Evolutionary conservation across 1,140 invertebrate genomes (phyloP), one percentile per base, ranked within the genome.

Genomic region (Trachymyrmex cornetzi): DNA sequence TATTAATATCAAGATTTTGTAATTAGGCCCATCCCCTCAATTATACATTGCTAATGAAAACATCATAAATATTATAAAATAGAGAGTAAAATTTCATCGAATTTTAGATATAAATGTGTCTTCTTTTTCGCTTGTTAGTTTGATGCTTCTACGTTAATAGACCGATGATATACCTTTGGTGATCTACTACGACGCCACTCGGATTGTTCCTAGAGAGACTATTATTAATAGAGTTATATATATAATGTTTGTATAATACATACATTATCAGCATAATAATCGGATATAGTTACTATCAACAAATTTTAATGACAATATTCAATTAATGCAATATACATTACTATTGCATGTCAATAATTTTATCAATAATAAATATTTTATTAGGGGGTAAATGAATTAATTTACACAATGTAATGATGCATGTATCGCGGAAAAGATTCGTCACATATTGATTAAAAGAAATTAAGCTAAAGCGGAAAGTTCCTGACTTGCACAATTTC

Each of bases 121-220:
- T 48, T 61, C 38, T 27, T 74, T 59, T 22, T 50, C 7, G n/a
- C 14, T 34, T 61, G 11, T 64, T 88, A 89, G 53, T 89, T 91
- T 48, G 72, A 69, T 24, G 19, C 7, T 53, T 82, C 27, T 38
- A 86, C 69, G 63, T 87, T 92, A 82, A 94, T 92, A 66, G 90
- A 88, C 71, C 92, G 93, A 82, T 89, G 91, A 84, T 92, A 93
- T 30, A 88, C 88, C 88, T 92, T 93, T 44, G 92, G 93, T 59
- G 91, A 93, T 89, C 90, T 91, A 61, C 90, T 92, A 74, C 86
- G 91, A 85, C 91, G 89, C 93, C 92, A 93, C 63, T 92, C 86
- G 27, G 89, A 91, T 84, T 94, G 90, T 48, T 87, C 84, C 94
- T 94, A 89, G 89, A 82, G n/a, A 48, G 12, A 74, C 50, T 59